Percentiles rank a stretch among this genome's conserved stretches.
Conservation (phyloP, 2,113 vertebrate species). For the Tachycineta bicolor region DNA sequence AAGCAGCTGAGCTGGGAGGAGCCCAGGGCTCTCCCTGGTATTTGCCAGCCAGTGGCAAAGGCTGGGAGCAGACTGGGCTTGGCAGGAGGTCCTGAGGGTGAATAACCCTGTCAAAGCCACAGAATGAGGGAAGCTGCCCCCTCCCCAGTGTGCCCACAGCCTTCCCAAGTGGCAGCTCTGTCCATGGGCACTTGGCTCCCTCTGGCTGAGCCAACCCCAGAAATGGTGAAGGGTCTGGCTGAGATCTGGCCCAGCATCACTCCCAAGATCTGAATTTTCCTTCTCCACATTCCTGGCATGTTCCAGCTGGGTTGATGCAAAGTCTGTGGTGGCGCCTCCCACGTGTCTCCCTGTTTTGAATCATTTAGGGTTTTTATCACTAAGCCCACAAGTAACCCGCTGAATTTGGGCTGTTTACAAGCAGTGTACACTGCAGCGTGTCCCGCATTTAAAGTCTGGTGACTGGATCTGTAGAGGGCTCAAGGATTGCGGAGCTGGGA, state of each 20-base stretch:
- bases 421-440: neutral
- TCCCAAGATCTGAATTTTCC: neutral
- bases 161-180: neutral
- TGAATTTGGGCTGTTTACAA: neutral
- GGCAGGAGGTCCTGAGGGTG: neutral
- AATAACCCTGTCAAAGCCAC: neutral
- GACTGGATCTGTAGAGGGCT: neutral
- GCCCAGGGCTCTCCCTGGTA: accelerated
- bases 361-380: accelerated
- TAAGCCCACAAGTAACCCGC: neutral
- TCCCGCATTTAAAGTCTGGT: accelerated
- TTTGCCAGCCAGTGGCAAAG: neutral
- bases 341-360: neutral
- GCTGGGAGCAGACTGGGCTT: neutral
- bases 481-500: neutral
- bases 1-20: neutral
- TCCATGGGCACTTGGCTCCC: accelerated
- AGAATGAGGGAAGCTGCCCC: neutral
- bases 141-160: neutral
- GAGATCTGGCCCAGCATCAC: neutral
- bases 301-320: neutral
- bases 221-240: neutral
- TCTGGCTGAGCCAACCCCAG: neutral
- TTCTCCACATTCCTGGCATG: neutral
- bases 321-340: neutral